Conservation (phyloP, 2,888 invertebrate genomes). For the Apomyelois bistriatella region DNA sequence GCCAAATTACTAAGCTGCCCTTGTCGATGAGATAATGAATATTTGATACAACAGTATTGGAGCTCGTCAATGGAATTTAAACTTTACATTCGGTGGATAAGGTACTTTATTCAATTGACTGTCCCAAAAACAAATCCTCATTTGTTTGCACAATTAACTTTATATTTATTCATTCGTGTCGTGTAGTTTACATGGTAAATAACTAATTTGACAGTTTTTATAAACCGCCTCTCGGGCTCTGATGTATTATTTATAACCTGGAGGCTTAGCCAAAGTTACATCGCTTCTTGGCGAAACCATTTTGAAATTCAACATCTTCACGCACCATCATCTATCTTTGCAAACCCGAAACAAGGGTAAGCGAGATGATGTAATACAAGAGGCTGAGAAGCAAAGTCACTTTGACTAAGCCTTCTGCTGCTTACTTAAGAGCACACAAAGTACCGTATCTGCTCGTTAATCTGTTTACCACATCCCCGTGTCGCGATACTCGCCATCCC, state of each 20-base stretch:
- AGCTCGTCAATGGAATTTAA: slow-evolving; percentile 30
- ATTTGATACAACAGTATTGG: slow-evolving; percentile 67
- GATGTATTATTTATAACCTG: no score
- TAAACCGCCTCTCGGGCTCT: not conserved
- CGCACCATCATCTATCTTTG: no score
- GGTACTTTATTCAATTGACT: no score
- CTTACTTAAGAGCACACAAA: no score
- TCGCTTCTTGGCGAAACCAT: not conserved
- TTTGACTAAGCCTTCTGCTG: no score
- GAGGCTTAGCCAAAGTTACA: no score
- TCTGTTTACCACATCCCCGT: not conserved
- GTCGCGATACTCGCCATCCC: slow-evolving; percentile 16
- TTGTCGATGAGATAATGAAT: slow-evolving; percentile 66
- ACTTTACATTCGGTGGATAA: slow-evolving; percentile 22
- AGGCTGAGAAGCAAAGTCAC: no score
- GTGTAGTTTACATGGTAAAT: not conserved
- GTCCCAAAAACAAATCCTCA: no score
- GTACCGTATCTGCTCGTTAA: not conserved
- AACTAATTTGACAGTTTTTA: not conserved
- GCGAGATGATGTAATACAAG: no score
- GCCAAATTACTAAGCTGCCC: slow-evolving; percentile 53
- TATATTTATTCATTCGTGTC: not conserved
- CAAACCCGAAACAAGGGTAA: no score
- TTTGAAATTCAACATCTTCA: no score
- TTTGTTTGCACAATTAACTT: no score